Evolutionary conservation across 1,140 invertebrate genomes (phyloP).

Genomic region (Trichonephila clavata): DNA sequence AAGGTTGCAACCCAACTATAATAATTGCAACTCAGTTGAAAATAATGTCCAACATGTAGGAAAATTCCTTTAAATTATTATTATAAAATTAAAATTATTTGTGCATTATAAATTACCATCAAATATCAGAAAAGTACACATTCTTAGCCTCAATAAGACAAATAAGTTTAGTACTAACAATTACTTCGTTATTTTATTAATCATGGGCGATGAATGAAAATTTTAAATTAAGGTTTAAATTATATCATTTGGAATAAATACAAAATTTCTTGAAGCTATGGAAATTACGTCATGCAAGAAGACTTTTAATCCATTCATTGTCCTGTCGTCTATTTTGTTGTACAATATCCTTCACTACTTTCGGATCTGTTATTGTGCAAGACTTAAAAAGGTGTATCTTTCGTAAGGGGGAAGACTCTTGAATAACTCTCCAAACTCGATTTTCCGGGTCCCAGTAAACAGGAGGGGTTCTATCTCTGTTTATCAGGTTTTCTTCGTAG

Average conservation of each 20-base stretch:
- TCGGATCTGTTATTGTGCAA: background rate
- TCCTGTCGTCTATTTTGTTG: background rate
- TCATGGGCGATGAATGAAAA: background rate
- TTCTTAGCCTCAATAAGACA: no score
- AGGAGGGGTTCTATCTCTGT: background rate
- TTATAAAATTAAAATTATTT: no score
- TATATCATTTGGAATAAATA: background rate
- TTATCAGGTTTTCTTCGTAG: background rate
- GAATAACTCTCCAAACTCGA: background rate
- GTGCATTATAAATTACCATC: no score
- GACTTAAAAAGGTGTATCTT: background rate
- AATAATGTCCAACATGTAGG: no score
- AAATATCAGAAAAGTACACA: no score
- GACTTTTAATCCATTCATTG: conserved; percentile 1
- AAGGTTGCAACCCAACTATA: no score
- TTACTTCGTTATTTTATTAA: background rate
- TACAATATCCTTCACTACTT: background rate
- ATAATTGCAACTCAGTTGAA: no score
- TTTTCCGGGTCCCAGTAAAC: conserved; percentile 1
- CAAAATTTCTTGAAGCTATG: background rate
- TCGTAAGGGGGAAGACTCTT: conserved; percentile 4
- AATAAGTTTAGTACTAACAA: no score
- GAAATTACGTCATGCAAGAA: background rate
- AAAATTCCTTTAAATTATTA: no score
- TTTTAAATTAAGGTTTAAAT: no score